Evolutionary conservation across 2,113 vertebrate species (phyloP), one percentile per base, ranked within the genome.

Genomic region (Opisthocomus hoazin): DNA sequence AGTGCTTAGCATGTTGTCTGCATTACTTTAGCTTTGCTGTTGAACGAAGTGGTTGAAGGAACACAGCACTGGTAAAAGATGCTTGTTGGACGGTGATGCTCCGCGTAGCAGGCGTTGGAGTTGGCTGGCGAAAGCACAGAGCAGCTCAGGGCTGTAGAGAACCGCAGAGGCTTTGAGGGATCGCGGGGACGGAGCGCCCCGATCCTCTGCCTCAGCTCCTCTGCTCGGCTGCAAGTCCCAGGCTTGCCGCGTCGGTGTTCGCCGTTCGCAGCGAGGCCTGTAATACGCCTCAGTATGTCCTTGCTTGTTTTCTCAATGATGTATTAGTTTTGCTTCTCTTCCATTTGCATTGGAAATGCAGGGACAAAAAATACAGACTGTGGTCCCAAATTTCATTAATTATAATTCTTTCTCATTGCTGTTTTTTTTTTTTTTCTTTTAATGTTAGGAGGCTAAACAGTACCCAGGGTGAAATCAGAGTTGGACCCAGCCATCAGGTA

Each of bases 401-500:
- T 34, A 16, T 53, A 53, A 69, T 75, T 68, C 86, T 83, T 20
- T 81, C 91, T 94, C 18, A 24, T 37, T 81, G 9, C n/a, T 89
- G 14, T 68, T 5, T 81, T 97, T n/a, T n/a, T 66, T 96, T 91
- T 12, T 97, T 46, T 97, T 89, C 30, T 81, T 93, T 87, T 2
- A 24, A 2, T 90, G 43, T 64, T 98, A 99, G 99, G 98, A 99
- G 99, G 98, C 97, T 99, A 87, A 99, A 99, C 98, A 99, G 99
- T 97, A 99, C 99, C 90, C 99, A 99, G 86, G 99, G 99, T 77
- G 99, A 99, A 96, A 99, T 99, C 97, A 98, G 99, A 95, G 99
- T 99, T 84, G 99, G 99, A 86, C 99, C 99, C 78, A 99, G 99
- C 97, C 99, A 99, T 95, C 99, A 99, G 98, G 99, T 99, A 98